These are phyloP conservation scores for Sthenelais limicola DNA, from an alignment of 2,888 invertebrate species.

Conservation along the genomic window DNA sequence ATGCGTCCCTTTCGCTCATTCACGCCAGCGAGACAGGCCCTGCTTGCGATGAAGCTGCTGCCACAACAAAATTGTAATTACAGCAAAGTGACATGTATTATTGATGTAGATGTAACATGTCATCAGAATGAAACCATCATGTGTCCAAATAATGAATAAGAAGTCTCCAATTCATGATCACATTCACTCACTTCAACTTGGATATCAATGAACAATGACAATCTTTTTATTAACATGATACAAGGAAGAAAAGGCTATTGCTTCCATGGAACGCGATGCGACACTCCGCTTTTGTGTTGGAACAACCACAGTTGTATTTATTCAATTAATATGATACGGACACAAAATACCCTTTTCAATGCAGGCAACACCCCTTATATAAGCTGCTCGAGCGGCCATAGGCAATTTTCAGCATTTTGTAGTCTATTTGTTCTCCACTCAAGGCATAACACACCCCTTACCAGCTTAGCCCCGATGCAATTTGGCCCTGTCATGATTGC, in stretches of 20 bases:
- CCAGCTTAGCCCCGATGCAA: slow-evolving; percentile 20
- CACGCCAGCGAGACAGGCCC: slow-evolving; percentile 1
- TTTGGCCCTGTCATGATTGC: slow-evolving; percentile 5
- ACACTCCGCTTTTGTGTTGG: slow-evolving; percentile 29
- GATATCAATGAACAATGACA: slow-evolving; percentile 27
- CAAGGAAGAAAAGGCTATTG: slow-evolving; percentile 15
- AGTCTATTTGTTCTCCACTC: slow-evolving; percentile 35
- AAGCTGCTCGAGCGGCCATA: background rate
- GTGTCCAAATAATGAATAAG: too few species aligned
- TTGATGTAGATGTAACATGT: slow-evolving; percentile 34
- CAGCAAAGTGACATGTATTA: slow-evolving; percentile 27
- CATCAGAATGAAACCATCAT: slow-evolving; percentile 24
- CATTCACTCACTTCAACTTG: slow-evolving; percentile 29
- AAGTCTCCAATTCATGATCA: slow-evolving; percentile 23
- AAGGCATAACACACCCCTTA: slow-evolving; percentile 20
- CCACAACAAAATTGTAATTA: slow-evolving; percentile 30
- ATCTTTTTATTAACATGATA: slow-evolving; percentile 22
- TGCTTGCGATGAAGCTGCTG: slow-evolving; percentile 17
- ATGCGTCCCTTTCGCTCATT: slow-evolving; percentile 17
- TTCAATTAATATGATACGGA: slow-evolving; percentile 39
- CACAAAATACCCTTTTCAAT: slow-evolving; percentile 33
- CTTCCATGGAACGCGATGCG: slow-evolving; percentile 16
- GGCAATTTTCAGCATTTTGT: slow-evolving; percentile 22
- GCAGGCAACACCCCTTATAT: slow-evolving; percentile 32
- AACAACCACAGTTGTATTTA: slow-evolving; percentile 23